These are phyloP conservation scores for Cotesia congregata DNA, from an alignment of 2,888 invertebrate genomes.

Conservation along the genomic window DNA sequence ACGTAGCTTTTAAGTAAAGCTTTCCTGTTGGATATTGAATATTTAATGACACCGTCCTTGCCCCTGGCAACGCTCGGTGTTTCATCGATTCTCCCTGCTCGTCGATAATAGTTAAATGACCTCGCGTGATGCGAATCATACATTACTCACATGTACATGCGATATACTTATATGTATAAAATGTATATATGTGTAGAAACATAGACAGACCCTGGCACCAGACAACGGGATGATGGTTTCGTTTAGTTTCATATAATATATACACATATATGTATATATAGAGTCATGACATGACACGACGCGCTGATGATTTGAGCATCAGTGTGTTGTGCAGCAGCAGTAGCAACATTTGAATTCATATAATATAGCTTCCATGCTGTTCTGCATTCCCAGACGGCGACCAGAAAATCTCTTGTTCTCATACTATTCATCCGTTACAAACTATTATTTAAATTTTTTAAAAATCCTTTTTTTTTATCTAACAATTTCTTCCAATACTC, in stretches of 20 bases:
- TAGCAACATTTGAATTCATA: conserved; percentile 56
- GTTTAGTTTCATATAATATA: background rate
- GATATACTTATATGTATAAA: no score
- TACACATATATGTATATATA: background rate
- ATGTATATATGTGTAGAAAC: background rate
- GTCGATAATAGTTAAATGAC: conserved; percentile 23
- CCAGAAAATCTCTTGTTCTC: conserved; percentile 51
- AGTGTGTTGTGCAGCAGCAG: background rate
- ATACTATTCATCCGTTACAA: conserved; percentile 52
- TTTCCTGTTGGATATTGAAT: background rate
- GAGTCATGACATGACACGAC: conserved; percentile 14
- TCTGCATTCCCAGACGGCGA: conserved; percentile 56
- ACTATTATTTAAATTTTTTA: conserved; percentile 52
- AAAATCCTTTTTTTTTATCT: conserved; percentile 19
- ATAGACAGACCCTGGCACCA: conserved; percentile 8
- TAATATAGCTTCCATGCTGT: conserved; percentile 51
- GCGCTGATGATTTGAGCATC: conserved; percentile 30
- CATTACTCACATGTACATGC: background rate
- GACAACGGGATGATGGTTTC: background rate
- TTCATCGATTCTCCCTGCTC: conserved; percentile 9
- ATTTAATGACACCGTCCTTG: conserved; percentile 14
- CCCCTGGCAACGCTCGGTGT: conserved; percentile 24
- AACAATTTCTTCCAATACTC: background rate
- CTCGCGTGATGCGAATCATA: conserved; percentile 11
- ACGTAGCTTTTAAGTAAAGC: background rate